A percentile compares a stretch with the other conserved stretches of the same genome.
Conservation (phyloP, 2,888 invertebrate genomes). For the Synanthedon tipuliformis region DNA sequence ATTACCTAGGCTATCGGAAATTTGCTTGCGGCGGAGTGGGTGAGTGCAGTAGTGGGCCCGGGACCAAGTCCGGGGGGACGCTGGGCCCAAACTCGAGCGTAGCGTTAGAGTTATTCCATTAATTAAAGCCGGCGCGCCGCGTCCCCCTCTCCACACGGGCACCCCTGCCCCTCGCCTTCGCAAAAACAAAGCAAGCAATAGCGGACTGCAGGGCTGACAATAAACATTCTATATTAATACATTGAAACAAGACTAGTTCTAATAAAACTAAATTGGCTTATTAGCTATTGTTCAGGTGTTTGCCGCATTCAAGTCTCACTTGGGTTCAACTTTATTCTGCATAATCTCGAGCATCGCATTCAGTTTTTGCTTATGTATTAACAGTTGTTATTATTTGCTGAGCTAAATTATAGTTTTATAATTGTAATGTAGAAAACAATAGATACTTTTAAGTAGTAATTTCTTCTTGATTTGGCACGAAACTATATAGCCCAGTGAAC, state of each 20-base stretch:
- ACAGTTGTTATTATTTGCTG: too few relatives aligned
- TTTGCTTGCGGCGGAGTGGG: neutral
- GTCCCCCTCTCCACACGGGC: slow-evolving; percentile 13
- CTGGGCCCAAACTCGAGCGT: slow-evolving; percentile 16
- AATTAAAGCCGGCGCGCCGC: slow-evolving; percentile 40
- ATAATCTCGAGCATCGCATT: too few relatives aligned
- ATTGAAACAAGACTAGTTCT: neutral
- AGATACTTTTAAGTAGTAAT: too few relatives aligned
- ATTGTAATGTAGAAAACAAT: too few relatives aligned
- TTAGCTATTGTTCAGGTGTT: too few relatives aligned
- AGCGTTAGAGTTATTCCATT: slow-evolving; percentile 57
- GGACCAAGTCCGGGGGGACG: slow-evolving; percentile 14
- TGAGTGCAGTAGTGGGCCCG: slow-evolving; percentile 16
- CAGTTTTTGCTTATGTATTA: too few relatives aligned
- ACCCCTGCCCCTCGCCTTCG: slow-evolving; percentile 11
- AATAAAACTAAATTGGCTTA: too few relatives aligned
- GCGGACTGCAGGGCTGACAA: slow-evolving; percentile 31
- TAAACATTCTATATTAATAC: slow-evolving; percentile 11
- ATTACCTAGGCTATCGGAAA: neutral
- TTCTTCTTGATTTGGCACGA: too few relatives aligned
- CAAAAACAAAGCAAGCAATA: slow-evolving; percentile 57
- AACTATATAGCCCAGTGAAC: too few relatives aligned
- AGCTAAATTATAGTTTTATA: too few relatives aligned
- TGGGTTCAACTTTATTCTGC: too few relatives aligned
- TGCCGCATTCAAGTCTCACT: too few relatives aligned